Conservation (phyloP, 1,140 invertebrate genomes). For the Caenorhabditis tropicalis region DNA sequence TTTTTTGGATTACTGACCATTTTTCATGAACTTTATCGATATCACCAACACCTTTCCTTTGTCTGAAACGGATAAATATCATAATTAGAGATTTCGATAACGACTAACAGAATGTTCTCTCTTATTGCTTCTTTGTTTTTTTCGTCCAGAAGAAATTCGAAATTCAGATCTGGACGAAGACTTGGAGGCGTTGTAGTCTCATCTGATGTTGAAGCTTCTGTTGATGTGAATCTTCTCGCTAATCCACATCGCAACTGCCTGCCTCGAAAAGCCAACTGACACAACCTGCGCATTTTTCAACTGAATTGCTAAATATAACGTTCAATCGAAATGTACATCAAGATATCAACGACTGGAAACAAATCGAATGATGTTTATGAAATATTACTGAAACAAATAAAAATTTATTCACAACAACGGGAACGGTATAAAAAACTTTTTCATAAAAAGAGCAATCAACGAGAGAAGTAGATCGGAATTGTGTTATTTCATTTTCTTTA, state of each 20-base stretch:
- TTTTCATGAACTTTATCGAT: constrained; percentile 65
- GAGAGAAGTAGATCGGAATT: too few species aligned
- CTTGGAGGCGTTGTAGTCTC: neutral
- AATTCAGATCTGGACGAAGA: constrained; percentile 65
- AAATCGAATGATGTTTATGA: too few species aligned
- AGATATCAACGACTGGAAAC: too few species aligned
- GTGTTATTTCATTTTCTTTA: constrained; percentile 21
- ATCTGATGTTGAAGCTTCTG: constrained; percentile 10
- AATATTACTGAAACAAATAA: too few species aligned
- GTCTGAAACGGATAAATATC: constrained; percentile 7
- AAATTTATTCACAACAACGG: too few species aligned
- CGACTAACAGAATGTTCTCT: constrained; percentile 68
- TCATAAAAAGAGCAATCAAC: too few species aligned
- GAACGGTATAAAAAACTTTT: too few species aligned
- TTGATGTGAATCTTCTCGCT: neutral
- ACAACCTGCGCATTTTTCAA: neutral
- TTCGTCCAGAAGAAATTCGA: constrained; percentile 66
- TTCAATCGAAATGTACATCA: too few species aligned
- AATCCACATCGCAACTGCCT: neutral
- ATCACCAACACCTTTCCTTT: constrained; percentile 73
- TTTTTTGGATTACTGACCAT: constrained; percentile 66
- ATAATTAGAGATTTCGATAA: neutral
- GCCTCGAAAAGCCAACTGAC: neutral
- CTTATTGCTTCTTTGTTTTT: constrained; percentile 67
- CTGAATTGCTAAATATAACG: too few species aligned